A percentile compares a stretch with the other conserved stretches of the same genome.
Evolutionary conservation across 2,888 invertebrate species (phyloP).

Genomic region (Neoitamus cyanurus): DNA sequence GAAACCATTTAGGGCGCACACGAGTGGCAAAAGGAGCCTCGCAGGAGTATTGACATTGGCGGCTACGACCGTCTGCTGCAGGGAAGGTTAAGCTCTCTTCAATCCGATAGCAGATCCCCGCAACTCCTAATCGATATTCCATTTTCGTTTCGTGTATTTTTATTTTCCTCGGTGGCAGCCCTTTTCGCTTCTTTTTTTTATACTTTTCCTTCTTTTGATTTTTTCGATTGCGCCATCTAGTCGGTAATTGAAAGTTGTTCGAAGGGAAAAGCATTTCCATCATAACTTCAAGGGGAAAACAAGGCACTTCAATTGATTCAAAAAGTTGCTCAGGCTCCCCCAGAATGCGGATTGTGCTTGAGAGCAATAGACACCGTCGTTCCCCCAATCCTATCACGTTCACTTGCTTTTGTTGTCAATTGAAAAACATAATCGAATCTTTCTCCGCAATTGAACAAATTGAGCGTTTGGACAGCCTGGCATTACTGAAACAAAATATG

Average conservation of each 20-base stretch:
- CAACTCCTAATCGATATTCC: conserved; percentile 41
- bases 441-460: not conserved
- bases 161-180: conserved; percentile 10
- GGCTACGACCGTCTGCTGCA: conserved; percentile 11
- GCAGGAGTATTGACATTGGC: conserved; percentile 27
- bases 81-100: conserved; percentile 11
- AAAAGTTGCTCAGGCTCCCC: not conserved
- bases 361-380: not conserved
- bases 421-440: conserved; percentile 4
- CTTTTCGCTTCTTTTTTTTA: not conserved
- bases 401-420: conserved; percentile 10
- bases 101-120: conserved; percentile 6
- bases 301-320: conserved; percentile 30
- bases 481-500: not conserved
- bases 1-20: conserved; percentile 25
- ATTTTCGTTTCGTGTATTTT: conserved; percentile 26
- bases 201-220: conserved; percentile 2
- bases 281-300: conserved; percentile 16
- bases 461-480: not conserved
- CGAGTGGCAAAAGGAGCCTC: not conserved
- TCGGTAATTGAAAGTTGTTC: conserved; percentile 30
- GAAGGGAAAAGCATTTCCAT: conserved; percentile 9
- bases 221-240: conserved; percentile 23
- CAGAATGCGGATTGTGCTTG: not conserved
- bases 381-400: not conserved